Evolutionary conservation across 2,797 vertebrate genomes (phyloP).

Genomic region (Echiichthys vipera): DNA sequence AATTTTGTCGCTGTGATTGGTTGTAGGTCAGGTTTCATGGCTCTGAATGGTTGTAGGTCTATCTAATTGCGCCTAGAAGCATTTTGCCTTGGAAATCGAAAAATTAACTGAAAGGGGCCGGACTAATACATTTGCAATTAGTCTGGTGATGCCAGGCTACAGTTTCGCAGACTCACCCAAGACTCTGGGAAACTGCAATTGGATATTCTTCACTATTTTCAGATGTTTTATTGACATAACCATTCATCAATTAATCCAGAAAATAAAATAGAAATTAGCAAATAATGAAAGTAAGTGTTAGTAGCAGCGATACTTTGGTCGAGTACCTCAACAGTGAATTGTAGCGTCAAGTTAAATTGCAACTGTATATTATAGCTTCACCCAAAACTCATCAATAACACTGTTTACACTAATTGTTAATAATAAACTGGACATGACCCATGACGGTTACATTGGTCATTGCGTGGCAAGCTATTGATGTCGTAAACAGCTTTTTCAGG

Average conservation of each 20-base stretch:
- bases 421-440: background rate
- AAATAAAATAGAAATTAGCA: background rate
- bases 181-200: background rate
- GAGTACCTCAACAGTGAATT: background rate
- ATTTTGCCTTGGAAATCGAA: too few relatives aligned
- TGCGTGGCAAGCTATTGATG: too few relatives aligned
- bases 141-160: too few relatives aligned
- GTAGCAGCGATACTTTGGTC: background rate
- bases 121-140: too few relatives aligned
- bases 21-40: too few relatives aligned
- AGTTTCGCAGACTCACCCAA: background rate
- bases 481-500: background rate
- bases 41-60: too few relatives aligned
- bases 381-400: background rate
- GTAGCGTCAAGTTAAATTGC: background rate
- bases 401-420: background rate
- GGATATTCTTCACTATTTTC: background rate
- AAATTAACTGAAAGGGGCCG: too few relatives aligned
- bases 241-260: background rate
- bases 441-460: background rate
- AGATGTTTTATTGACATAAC: background rate
- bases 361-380: background rate
- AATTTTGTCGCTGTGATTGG: too few relatives aligned
- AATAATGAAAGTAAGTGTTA: background rate
- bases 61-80: too few relatives aligned